Evolutionary conservation across 2,888 invertebrate species (phyloP).

Genomic region (Torymus texanus): DNA sequence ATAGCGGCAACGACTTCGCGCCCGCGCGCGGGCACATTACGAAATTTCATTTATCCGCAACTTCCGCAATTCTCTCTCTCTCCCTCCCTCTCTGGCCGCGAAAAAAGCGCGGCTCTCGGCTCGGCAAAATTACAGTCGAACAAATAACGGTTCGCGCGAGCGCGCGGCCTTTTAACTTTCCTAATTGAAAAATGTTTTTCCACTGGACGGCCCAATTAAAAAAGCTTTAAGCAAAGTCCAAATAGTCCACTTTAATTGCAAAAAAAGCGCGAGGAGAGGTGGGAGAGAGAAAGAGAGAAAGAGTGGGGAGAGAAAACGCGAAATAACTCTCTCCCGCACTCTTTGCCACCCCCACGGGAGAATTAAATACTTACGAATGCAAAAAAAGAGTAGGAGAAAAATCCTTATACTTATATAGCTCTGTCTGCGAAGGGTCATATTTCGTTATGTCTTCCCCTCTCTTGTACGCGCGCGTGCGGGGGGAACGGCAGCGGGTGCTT

Average conservation of each 20-base stretch:
- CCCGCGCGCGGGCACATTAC: constrained; percentile 6
- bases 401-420: constrained; percentile 14
- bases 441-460: constrained; percentile 43
- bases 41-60: constrained; percentile 25
- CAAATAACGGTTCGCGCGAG: not conserved
- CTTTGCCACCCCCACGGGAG: constrained; percentile 1
- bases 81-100: not conserved
- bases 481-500: not conserved
- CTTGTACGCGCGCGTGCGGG: not conserved
- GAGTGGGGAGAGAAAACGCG: constrained; percentile 7
- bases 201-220: constrained; percentile 35
- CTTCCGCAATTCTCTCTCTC: constrained; percentile 10
- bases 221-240: constrained; percentile 45
- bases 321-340: constrained; percentile 14
- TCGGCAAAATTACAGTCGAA: constrained; percentile 32
- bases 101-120: not conserved
- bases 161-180: constrained; percentile 19
- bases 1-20: constrained; percentile 5
- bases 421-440: constrained; percentile 49
- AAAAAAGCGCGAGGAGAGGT: constrained; percentile 11
- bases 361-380: constrained; percentile 36
- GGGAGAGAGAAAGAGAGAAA: not conserved
- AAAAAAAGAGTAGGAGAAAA: constrained; percentile 23
- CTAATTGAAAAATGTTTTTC: constrained; percentile 46
- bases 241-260: constrained; percentile 40